These are phyloP conservation scores for Apamea sordens DNA, from an alignment of 2,888 invertebrate species.

Conservation along the genomic window DNA sequence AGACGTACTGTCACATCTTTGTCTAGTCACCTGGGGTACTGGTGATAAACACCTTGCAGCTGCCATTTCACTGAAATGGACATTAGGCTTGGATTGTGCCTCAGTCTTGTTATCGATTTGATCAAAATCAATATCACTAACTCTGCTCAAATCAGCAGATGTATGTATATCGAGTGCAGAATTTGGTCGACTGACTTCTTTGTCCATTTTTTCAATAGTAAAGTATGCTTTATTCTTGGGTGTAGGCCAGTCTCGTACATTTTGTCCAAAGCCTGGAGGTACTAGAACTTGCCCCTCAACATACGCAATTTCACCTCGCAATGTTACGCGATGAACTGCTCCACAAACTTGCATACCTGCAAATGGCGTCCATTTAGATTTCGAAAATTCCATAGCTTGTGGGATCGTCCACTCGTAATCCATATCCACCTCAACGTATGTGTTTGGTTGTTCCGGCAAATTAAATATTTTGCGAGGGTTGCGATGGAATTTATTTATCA, in stretches of 20 bases:
- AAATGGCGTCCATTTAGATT: conserved; percentile 99
- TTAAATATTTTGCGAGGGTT: conserved; percentile 99
- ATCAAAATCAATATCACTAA: conserved; percentile 84
- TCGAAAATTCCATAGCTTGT: conserved; percentile 94
- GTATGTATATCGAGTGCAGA: conserved; percentile 90
- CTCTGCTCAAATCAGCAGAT: conserved; percentile 79
- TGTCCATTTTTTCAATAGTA: conserved; percentile 81
- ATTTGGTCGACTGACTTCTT: conserved; percentile 89
- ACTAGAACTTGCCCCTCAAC: conserved; percentile 98
- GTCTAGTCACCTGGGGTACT: conserved; percentile 84
- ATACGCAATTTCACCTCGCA: conserved; percentile 98
- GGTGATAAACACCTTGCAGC: conserved; percentile 88
- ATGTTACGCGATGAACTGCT: conserved; percentile 97
- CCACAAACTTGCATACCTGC: conserved; percentile 96
- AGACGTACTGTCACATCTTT: conserved; percentile 90
- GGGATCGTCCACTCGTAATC: conserved; percentile 98
- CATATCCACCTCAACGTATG: conserved; percentile 98
- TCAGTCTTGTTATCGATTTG: conserved; percentile 82
- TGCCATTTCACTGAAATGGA: conserved; percentile 91
- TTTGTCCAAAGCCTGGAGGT: conserved; percentile 96
- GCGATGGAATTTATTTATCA: conserved; percentile 96
- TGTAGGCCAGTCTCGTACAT: conserved; percentile 93
- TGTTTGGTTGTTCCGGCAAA: conserved; percentile 98
- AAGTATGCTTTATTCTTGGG: conserved; percentile 84
- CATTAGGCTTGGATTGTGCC: conserved; percentile 83